phyloP scores from a whole-genome alignment of 1,140 invertebrate genomes.

The Oncopeltus fasciatus region DNA sequence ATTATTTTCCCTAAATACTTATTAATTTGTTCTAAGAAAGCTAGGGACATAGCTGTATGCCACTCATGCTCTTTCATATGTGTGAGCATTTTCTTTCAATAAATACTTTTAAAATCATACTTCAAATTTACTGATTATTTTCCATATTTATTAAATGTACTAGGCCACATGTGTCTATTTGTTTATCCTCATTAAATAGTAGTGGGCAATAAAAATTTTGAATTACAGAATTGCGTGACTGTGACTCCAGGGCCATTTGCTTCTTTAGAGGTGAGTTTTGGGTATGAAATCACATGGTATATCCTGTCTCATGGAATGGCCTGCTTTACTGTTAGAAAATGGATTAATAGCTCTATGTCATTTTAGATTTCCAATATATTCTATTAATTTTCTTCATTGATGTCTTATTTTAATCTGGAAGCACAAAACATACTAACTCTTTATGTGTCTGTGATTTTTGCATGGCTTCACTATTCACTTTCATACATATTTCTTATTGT shows the following conservation, averaged over 20 bases:
- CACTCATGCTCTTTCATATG: no score
- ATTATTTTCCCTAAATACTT: no score
- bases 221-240: constrained; percentile 21
- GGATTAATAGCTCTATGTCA: background rate
- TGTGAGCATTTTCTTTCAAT: no score
- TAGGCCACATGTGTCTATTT: no score
- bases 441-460: constrained; percentile 7
- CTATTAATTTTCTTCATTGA: background rate
- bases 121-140: no score
- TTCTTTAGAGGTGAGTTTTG: constrained; percentile 15
- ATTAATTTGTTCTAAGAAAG: no score
- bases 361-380: background rate
- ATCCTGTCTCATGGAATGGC: background rate
- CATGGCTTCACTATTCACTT: background rate
- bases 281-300: background rate
- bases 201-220: constrained; percentile 12
- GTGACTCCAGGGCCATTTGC: constrained; percentile 15
- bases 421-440: background rate
- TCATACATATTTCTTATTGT: background rate
- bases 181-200: background rate
- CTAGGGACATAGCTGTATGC: no score
- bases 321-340: background rate
- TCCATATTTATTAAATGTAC: no score
- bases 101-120: no score
- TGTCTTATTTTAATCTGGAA: background rate